Evolutionary conservation across 2,797 vertebrate species (phyloP).

Genomic region (Emys orbicularis): DNA sequence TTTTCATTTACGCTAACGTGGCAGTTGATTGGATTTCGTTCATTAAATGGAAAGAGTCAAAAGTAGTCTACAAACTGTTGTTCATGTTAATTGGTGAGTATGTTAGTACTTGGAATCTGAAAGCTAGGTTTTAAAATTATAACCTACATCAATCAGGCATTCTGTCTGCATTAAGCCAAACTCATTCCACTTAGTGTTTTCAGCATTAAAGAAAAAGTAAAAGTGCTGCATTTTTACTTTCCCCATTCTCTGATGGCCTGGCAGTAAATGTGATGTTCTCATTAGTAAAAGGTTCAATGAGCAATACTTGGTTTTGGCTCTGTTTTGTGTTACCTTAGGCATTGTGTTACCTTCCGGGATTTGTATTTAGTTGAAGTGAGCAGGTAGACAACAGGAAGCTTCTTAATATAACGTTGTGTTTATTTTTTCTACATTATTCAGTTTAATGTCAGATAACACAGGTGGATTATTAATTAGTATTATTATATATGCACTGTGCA

Average conservation of each 20-base stretch:
- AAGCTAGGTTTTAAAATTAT: slow-evolving; percentile 73
- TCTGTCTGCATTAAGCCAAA: slow-evolving; percentile 56
- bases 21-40: slow-evolving; percentile 80
- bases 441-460: not conserved
- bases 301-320: not conserved
- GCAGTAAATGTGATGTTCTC: slow-evolving; percentile 2
- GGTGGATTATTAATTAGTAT: not conserved
- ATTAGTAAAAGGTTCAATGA: not conserved
- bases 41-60: slow-evolving; percentile 78
- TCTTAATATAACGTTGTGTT: not conserved
- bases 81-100: slow-evolving; percentile 75
- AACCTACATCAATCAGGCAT: slow-evolving; percentile 60
- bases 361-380: not conserved
- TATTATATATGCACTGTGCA: not conserved
- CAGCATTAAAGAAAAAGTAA: slow-evolving; percentile 26
- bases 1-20: slow-evolving; percentile 78
- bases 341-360: not conserved
- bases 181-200: slow-evolving; percentile 46
- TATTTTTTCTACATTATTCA: not conserved
- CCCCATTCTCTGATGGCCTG: not conserved
- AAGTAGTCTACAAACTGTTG: slow-evolving; percentile 71
- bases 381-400: not conserved
- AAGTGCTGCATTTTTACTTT: slow-evolving; percentile 55
- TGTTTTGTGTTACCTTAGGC: not conserved
- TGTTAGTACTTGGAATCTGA: slow-evolving; percentile 57